Percentiles rank a stretch among this genome's conserved stretches.
These are phyloP conservation scores for Frieseomelitta varia DNA, from an alignment of 1,140 invertebrate genomes.

Conservation along the genomic window DNA sequence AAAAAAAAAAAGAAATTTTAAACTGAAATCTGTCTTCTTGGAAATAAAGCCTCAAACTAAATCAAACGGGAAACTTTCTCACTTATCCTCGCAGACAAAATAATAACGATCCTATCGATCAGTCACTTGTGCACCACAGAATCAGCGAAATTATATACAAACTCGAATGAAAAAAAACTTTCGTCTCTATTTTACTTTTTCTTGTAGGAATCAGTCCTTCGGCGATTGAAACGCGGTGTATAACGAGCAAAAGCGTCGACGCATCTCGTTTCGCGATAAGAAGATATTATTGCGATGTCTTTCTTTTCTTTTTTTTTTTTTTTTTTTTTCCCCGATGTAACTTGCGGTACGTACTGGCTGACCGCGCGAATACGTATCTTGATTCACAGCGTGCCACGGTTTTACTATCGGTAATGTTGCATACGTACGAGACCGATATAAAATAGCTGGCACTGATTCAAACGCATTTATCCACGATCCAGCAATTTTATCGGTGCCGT, in stretches of 20 bases:
- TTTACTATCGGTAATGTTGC: not conserved
- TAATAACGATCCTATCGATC: too few relatives aligned
- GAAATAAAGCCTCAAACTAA: too few relatives aligned
- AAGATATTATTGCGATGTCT: not conserved
- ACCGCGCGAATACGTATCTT: not conserved
- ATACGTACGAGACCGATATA: not conserved
- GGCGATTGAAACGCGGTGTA: too few relatives aligned
- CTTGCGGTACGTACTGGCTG: not conserved
- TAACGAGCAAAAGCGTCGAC: not conserved
- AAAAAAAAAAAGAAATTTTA: too few relatives aligned
- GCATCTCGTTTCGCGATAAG: not conserved
- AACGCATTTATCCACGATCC: constrained; percentile 47
- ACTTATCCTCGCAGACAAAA: too few relatives aligned
- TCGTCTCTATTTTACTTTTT: too few relatives aligned
- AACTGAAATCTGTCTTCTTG: too few relatives aligned
- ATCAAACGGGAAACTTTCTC: too few relatives aligned
- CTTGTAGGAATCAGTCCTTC: too few relatives aligned
- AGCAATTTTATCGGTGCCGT: constrained; percentile 32
- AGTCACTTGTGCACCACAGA: too few relatives aligned
- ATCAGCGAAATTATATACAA: too few relatives aligned
- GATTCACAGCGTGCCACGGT: not conserved
- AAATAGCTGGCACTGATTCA: constrained; percentile 47
- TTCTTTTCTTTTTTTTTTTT: not conserved
- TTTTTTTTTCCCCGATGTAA: not conserved
- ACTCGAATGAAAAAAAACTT: too few relatives aligned